phyloP scores from a whole-genome alignment of 2,888 invertebrate genomes.

The Cerastoderma edule region DNA sequence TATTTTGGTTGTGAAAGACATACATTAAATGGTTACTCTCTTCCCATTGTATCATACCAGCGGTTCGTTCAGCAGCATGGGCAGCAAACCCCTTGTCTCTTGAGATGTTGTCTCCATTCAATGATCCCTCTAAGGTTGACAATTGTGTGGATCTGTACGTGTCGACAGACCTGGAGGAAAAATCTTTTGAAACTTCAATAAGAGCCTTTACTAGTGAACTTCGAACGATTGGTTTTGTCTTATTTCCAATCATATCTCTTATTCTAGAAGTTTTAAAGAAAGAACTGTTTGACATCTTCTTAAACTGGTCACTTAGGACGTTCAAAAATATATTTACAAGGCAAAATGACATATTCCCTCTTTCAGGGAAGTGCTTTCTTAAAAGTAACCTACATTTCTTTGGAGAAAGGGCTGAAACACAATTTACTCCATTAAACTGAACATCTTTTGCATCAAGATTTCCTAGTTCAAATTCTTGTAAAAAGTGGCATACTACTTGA shows the following conservation, averaged over 20 bases:
- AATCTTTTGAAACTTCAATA: conserved; percentile 46
- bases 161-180: conserved; percentile 46
- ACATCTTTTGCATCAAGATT: conserved; percentile 57
- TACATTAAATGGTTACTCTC: conserved; percentile 68
- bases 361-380: conserved; percentile 38
- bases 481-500: conserved; percentile 68
- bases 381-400: conserved; percentile 50
- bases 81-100: conserved; percentile 28
- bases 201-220: conserved; percentile 45
- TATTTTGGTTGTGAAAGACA: conserved; percentile 65
- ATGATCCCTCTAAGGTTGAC: no score
- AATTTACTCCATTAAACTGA: conserved; percentile 37
- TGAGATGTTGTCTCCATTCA: background rate
- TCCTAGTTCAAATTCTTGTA: conserved; percentile 42
- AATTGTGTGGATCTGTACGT: conserved; percentile 38
- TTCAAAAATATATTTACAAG: conserved; percentile 60
- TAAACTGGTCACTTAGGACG: conserved; percentile 73
- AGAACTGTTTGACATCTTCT: conserved; percentile 65
- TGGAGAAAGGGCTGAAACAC: conserved; percentile 38
- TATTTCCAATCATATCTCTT: conserved; percentile 48
- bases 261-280: conserved; percentile 58
- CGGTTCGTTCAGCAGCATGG: conserved; percentile 39
- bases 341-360: conserved; percentile 54
- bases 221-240: conserved; percentile 18
- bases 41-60: conserved; percentile 70